Base-by-base conservation (phyloP, 1,140 invertebrate species). In the Adoxophyes honmai region DNA sequence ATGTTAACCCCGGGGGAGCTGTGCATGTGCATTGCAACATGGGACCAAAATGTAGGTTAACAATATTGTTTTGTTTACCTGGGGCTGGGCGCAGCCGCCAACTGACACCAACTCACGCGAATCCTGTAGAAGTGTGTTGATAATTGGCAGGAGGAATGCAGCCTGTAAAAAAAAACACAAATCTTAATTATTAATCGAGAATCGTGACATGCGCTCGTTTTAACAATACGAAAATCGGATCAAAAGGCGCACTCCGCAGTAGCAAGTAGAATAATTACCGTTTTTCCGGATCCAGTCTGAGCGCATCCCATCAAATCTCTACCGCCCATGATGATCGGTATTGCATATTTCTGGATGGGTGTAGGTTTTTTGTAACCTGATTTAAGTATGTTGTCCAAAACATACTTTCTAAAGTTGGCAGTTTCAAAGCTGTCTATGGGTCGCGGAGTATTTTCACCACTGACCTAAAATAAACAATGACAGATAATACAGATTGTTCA, bases 271-370 rank as follows among this genome's bases (percentile, higher is more conserved):
- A 36, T 36, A 66, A 62, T 78, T 65, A 83, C 86, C 9, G 97
- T 98, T 92, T 99, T 99, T 34, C 98, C 98, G 0, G 97, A 98
- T 0, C 98, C 98, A 35, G 98, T 99, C 87, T 99, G 98, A 0
- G 98, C 98, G 83, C 98, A 99, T 0, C 94, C 98, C 97, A 99
- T 99, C 6, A 99, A 69, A 90, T 99, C 98, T 42, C 96, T 83
- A 4, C 94, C 93, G 0, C 59, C 86, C 74, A 93, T 81, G 35
- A 99, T 94, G 10, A 96, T 94, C 0, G 98, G 97, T 42, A 99
- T 94, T 0, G 96, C 93, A 64, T 95, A 90, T 72, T 98, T 98
- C 76, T 99, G 98, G 35, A 99, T 95, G 0, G 98, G 98, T 0
- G 98, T 99, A 0, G 98, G 97, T 67, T 93, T 94, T 0, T 68